These are phyloP conservation scores for Eueides isabella DNA, from an alignment of 1,140 invertebrate genomes.

Conservation along the genomic window DNA sequence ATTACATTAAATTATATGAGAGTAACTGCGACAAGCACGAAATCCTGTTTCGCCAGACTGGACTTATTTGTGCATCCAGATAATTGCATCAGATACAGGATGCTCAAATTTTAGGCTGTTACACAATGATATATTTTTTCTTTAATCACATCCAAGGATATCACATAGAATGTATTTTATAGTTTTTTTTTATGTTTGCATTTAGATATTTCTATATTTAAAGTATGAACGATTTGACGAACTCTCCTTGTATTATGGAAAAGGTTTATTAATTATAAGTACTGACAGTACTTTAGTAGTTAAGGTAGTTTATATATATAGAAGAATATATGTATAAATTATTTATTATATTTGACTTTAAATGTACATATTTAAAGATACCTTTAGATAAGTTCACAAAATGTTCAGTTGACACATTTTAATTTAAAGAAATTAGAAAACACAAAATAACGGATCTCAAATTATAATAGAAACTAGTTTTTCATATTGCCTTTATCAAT, in stretches of 20 bases:
- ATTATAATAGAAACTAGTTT: background rate
- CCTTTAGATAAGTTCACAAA: too few species aligned
- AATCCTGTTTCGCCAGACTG: conserved; percentile 22
- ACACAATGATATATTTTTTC: background rate
- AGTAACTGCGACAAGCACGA: conserved; percentile 15
- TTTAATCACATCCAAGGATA: background rate
- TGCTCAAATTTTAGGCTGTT: conserved; percentile 14
- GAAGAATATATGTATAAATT: too few species aligned
- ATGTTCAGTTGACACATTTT: too few species aligned
- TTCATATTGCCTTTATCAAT: background rate
- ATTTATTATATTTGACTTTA: too few species aligned
- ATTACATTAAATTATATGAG: background rate
- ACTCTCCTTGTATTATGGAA: too few species aligned
- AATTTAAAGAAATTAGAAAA: background rate
- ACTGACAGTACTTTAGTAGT: too few species aligned
- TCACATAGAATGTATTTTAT: too few species aligned
- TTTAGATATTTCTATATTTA: background rate
- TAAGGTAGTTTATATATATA: too few species aligned
- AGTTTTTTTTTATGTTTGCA: too few species aligned
- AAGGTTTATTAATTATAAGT: too few species aligned
- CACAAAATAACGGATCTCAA: background rate
- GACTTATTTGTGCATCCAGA: conserved; percentile 24
- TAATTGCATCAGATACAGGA: conserved; percentile 22
- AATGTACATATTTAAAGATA: too few species aligned
- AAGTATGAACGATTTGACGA: too few species aligned